phyloP scores from a whole-genome alignment of 2,888 invertebrate species.

The Molorchus minor region DNA sequence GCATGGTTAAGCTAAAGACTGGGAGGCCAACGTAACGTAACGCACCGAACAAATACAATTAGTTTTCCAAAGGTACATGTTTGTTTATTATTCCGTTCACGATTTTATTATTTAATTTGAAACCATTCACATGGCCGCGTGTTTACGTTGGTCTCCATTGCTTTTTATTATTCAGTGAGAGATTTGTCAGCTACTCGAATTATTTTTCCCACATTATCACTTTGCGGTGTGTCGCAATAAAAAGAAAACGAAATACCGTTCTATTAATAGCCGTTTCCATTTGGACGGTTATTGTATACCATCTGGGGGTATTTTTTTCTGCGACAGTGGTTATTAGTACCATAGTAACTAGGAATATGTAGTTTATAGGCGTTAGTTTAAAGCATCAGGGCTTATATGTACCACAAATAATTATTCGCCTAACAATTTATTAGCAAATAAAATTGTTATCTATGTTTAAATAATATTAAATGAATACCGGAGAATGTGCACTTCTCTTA shows the following conservation, averaged over 20 bases:
- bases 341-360: too few relatives aligned
- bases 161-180: conserved; percentile 41
- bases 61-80: conserved; percentile 15
- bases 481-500: too few relatives aligned
- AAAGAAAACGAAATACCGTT: conserved; percentile 2
- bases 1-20: conserved; percentile 36
- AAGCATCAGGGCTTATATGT: too few relatives aligned
- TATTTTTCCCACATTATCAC: conserved; percentile 31
- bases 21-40: conserved; percentile 28
- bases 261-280: conserved; percentile 4
- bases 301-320: conserved; percentile 16
- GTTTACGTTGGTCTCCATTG: conserved; percentile 34
- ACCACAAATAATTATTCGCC: too few relatives aligned
- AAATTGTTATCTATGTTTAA: too few relatives aligned
- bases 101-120: conserved; percentile 33
- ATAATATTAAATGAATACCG: too few relatives aligned
- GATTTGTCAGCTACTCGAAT: conserved; percentile 43
- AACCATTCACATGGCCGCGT: conserved; percentile 40
- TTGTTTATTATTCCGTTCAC: conserved; percentile 37
- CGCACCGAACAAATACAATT: conserved; percentile 1
- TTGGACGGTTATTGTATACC: not conserved
- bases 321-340: not conserved
- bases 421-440: too few relatives aligned
- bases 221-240: conserved; percentile 4
- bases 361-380: too few relatives aligned